Evolutionary conservation across 2,113 vertebrate species (phyloP).

Genomic region (Gymnobelideus leadbeateri): DNA sequence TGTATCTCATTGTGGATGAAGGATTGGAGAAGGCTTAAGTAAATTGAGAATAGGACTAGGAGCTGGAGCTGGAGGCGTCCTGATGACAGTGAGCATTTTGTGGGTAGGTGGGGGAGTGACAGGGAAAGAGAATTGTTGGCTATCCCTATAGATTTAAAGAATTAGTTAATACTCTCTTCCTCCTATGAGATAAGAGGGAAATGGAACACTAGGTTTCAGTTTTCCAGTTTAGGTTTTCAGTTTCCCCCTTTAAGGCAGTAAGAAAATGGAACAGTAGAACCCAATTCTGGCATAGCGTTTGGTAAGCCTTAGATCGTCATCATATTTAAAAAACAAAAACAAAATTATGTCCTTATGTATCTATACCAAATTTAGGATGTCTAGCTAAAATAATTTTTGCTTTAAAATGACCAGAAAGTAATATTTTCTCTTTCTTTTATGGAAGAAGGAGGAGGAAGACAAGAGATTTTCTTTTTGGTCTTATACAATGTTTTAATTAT

Average conservation of each 20-base stretch:
- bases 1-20: neutral
- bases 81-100: neutral
- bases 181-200: neutral
- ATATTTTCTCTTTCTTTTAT: neutral
- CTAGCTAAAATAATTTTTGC: neutral
- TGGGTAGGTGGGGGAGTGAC: fast-evolving
- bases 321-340: neutral
- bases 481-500: neutral
- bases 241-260: neutral
- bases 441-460: neutral
- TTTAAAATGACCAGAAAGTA: neutral
- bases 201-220: neutral
- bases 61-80: neutral
- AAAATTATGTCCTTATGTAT: neutral
- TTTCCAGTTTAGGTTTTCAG: neutral
- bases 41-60: neutral
- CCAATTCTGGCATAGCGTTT: neutral
- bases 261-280: neutral
- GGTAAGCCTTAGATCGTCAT: neutral
- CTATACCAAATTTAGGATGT: neutral
- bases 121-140: neutral
- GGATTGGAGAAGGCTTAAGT: neutral
- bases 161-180: neutral
- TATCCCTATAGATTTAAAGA: neutral
- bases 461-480: neutral